Conservation (phyloP, 1,140 invertebrate species). For the Bombus picipes region DNA sequence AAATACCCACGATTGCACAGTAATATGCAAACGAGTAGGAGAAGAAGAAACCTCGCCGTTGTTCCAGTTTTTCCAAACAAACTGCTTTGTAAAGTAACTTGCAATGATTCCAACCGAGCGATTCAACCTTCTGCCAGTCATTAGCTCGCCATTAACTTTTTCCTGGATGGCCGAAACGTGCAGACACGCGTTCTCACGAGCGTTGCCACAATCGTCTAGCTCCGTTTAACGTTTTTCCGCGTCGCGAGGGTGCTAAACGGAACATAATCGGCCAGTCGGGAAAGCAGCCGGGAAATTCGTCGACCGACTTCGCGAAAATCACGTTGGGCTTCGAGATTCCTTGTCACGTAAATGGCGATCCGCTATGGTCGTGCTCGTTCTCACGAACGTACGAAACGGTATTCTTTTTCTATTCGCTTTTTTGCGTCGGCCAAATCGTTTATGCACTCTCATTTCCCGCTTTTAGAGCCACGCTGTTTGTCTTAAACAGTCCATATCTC, state of each 20-base stretch:
- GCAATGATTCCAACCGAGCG: not conserved
- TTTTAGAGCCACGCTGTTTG: not conserved
- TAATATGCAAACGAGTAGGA: not conserved
- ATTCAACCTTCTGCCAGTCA: not conserved
- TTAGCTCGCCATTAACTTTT: constrained; percentile 28
- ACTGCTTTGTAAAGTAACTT: not conserved
- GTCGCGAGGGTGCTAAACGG: constrained; percentile 42
- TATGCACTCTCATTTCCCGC: constrained; percentile 87
- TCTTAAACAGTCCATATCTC: not conserved
- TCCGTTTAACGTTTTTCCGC: constrained; percentile 26
- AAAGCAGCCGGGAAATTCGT: constrained; percentile 21
- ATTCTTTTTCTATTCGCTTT: constrained; percentile 53
- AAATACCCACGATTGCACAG: too few species aligned
- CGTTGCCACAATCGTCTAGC: not conserved
- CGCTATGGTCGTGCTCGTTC: not conserved
- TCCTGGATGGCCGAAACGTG: not conserved
- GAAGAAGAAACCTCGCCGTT: not conserved
- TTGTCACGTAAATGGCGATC: constrained; percentile 18
- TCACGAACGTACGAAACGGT: constrained; percentile 33
- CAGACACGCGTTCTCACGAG: constrained; percentile 33
- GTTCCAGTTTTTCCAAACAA: not conserved
- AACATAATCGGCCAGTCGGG: constrained; percentile 16
- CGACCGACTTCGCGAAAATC: constrained; percentile 19
- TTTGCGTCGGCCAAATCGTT: constrained; percentile 77
- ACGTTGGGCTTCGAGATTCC: not conserved